These are phyloP conservation scores for Drosophila saltans DNA, from an alignment of 1,140 invertebrate species.

Conservation along the genomic window DNA sequence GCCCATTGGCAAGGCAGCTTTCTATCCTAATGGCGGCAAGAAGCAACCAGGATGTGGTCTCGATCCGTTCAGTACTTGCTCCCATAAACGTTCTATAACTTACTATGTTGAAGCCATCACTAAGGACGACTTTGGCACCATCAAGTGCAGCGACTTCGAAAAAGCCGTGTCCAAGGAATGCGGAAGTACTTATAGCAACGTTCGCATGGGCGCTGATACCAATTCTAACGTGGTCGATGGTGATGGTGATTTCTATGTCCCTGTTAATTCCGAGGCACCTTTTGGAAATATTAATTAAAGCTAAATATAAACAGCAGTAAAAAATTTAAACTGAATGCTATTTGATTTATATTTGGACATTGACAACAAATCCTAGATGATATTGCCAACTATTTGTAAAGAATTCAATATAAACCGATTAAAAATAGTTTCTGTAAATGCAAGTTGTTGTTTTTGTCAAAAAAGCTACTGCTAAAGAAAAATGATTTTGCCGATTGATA, in stretches of 20 bases:
- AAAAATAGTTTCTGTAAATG: no score
- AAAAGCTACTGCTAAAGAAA: no score
- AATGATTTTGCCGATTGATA: no score
- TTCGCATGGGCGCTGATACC: slow-evolving; percentile 83
- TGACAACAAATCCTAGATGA: no score
- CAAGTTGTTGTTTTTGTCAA: no score
- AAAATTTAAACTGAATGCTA: neutral
- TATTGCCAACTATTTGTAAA: no score
- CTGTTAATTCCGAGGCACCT: slow-evolving; percentile 70
- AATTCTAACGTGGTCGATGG: slow-evolving; percentile 74
- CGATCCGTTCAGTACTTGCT: slow-evolving; percentile 70
- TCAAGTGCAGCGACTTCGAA: slow-evolving; percentile 60
- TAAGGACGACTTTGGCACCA: slow-evolving; percentile 58
- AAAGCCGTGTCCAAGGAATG: slow-evolving; percentile 49
- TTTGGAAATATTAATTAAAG: slow-evolving; percentile 73
- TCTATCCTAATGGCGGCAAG: slow-evolving; percentile 84
- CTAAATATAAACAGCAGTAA: slow-evolving; percentile 18
- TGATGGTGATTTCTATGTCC: slow-evolving; percentile 67
- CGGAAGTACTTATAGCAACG: slow-evolving; percentile 59
- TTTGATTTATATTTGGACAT: no score
- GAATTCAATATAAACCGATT: no score
- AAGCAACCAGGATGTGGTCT: slow-evolving; percentile 83
- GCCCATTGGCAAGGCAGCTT: slow-evolving; percentile 84
- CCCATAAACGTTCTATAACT: slow-evolving; percentile 84
- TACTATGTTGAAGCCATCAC: slow-evolving; percentile 85